Percentiles rank a stretch among this genome's conserved stretches.
Evolutionary conservation across 2,797 vertebrate species (phyloP).

Genomic region (Paramormyrops hopkinsi): DNA sequence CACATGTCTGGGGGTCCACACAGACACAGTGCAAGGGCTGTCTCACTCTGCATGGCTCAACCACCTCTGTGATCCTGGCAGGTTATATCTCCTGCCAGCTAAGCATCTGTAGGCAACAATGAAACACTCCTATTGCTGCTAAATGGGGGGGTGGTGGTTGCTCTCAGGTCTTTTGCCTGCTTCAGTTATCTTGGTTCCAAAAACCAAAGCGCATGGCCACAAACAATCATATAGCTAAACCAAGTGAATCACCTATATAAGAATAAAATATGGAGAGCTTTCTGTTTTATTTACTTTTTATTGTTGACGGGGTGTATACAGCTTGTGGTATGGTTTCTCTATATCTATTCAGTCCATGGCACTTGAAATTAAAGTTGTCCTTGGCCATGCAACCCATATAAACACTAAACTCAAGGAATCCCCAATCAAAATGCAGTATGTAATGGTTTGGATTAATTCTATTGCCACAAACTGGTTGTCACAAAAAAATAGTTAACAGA

Average conservation of each 20-base stretch:
- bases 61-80: too few species aligned
- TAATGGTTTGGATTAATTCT: background rate
- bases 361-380: slow-evolving; percentile 99
- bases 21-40: background rate
- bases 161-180: slow-evolving; percentile 93
- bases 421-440: background rate
- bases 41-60: background rate
- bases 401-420: background rate
- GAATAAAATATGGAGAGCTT: background rate
- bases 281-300: background rate
- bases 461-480: background rate
- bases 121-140: slow-evolving; percentile 88
- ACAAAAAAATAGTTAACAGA: background rate
- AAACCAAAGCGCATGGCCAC: slow-evolving; percentile 87
- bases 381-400: slow-evolving; percentile 77
- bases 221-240: slow-evolving; percentile 66
- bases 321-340: slow-evolving; percentile 91
- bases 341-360: slow-evolving; percentile 94
- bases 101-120: background rate
- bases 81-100: background rate
- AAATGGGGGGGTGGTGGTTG: slow-evolving; percentile 86
- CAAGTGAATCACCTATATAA: slow-evolving; percentile 76
- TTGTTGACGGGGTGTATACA: slow-evolving; percentile 63
- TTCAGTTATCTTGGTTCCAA: slow-evolving; percentile 98
- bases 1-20: too few species aligned